Percentiles rank a stretch among this genome's conserved stretches.
These are phyloP conservation scores for Lepidotrigona ventralis DNA, from an alignment of 1,140 invertebrate genomes.

Conservation along the genomic window DNA sequence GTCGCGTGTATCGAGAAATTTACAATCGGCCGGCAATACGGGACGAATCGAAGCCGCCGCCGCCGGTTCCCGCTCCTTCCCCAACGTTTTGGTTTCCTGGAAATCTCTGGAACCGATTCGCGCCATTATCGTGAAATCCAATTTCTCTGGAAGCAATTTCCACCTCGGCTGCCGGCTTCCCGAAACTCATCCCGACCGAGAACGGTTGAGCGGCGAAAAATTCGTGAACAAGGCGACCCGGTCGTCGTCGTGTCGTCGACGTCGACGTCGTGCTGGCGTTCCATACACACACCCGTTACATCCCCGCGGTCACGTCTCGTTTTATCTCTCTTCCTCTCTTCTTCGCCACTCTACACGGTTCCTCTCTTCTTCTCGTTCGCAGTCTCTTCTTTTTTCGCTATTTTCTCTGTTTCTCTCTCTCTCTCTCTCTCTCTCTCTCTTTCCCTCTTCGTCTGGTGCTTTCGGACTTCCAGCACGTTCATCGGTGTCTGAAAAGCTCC, in stretches of 20 bases:
- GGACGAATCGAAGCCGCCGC: constrained; percentile 26
- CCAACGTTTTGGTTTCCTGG: constrained; percentile 46
- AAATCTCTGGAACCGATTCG: constrained; percentile 50
- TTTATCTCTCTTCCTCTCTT: constrained; percentile 38
- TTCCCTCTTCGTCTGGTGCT: not conserved
- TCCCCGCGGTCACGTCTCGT: constrained; percentile 53
- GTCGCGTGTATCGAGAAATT: constrained; percentile 41
- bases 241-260: not conserved
- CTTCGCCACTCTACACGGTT: not conserved
- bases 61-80: constrained; percentile 4
- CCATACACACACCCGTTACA: constrained; percentile 62
- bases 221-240: constrained; percentile 39
- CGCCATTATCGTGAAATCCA: constrained; percentile 53
- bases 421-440: not conserved
- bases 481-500: constrained; percentile 62
- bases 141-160: constrained; percentile 55
- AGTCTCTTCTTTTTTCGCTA: constrained; percentile 19
- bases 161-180: constrained; percentile 41
- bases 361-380: constrained; percentile 18
- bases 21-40: constrained; percentile 33
- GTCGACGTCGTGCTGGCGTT: constrained; percentile 10
- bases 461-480: constrained; percentile 28
- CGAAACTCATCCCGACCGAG: constrained; percentile 39
- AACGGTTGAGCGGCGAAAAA: constrained; percentile 32
- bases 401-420: not conserved